Evolutionary conservation across 2,888 invertebrate genomes (phyloP), one percentile per base, ranked within the genome.

Genomic region (Cheilosia urbana): DNA sequence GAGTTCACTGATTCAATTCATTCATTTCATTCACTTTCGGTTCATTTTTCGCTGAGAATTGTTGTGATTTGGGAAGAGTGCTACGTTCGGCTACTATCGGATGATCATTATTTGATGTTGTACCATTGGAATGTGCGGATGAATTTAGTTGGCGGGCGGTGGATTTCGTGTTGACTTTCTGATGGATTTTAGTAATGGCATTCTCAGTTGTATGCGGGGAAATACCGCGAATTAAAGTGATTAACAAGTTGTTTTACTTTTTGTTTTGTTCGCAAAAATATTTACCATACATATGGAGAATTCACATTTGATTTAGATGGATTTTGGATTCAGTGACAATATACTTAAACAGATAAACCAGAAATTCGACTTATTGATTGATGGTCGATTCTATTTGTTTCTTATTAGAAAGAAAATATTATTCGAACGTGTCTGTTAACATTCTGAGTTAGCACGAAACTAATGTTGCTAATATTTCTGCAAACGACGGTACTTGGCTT

Each of bases 1-100:
- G 47, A 84, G 80, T 75, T 84, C 24, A 57, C 37, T 58, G 24
- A 21, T 57, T 71, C 57, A 42, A 5, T 27, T 34, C 9, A 27
- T 17, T 55, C n/a, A n/a, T 30, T 30, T 19, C 30, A n/a, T 55
- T 30, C 17, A 21, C 24, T 45, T 69, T 13, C 37, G 45, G 13
- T 58, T 37, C 42, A 57, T 57, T 65, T 71, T 83, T 78, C 78
- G 72, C 72, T 72, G 72, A 73, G 72, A 66, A 62, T 68, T 68
- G 60, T 78, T 72, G 65, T 78, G 5, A 1, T 5, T 27, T 78
- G 73, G 63, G 73, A 55, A 66, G 68, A 19, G 47, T 49, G 60
- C 53, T 6, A 37, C 11, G 19, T 47, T 47, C 15, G 68, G 37
- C 68, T 24, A 51, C 15, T 24, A 51, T 6, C 37, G 57, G 66